Conservation (phyloP, 2,113 vertebrate genomes). For the Pseudorasbora parva region DNA sequence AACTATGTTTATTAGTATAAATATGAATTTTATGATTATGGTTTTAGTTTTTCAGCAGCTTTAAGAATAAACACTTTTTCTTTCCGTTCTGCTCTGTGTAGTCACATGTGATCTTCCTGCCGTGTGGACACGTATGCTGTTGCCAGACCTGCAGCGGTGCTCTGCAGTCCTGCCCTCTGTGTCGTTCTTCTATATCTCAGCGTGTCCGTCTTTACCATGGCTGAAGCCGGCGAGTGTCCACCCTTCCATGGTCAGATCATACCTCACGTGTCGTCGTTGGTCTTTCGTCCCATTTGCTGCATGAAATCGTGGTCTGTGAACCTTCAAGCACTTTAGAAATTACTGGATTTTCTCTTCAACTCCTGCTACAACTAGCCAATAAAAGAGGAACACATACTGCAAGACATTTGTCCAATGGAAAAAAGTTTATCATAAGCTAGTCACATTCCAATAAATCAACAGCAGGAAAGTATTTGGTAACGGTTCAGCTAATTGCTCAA, state of each 20-base stretch:
- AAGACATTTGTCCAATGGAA: not conserved
- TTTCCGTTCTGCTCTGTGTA: conserved; percentile 59
- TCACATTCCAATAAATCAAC: not conserved
- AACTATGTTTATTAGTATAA: not conserved
- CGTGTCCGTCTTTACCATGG: conserved; percentile 84
- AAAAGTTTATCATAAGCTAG: not conserved
- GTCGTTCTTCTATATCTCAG: conserved; percentile 82
- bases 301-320: conserved; percentile 36
- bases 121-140: conserved; percentile 94
- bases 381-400: not conserved
- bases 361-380: not conserved
- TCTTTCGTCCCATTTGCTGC: conserved; percentile 23
- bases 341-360: not conserved
- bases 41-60: too few species aligned
- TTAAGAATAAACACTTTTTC: not conserved
- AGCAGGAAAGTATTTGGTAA: not conserved
- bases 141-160: conserved; percentile 84
- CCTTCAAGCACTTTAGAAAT: conserved; percentile 15
- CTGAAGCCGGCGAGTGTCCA: conserved; percentile 48
- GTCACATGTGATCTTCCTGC: conserved; percentile 90
- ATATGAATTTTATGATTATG: not conserved
- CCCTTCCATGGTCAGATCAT: not conserved
- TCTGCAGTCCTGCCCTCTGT: conserved; percentile 86
- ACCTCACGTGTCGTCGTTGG: conserved; percentile 46
- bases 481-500: not conserved